phyloP scores from a whole-genome alignment of 2,888 invertebrate species.

The Stratiomys singularior region DNA sequence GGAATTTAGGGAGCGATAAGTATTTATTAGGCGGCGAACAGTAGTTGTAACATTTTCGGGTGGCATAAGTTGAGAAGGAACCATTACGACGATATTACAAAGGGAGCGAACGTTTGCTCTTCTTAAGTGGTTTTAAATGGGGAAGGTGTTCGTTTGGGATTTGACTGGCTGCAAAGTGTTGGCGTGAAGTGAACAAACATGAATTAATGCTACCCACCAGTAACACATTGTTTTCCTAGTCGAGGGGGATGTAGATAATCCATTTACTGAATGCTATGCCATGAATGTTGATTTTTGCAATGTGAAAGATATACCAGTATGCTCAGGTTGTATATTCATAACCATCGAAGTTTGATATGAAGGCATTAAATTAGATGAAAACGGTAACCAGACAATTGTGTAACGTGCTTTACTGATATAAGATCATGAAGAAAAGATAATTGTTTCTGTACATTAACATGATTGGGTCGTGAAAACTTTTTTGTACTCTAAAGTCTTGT shows the following conservation, averaged over 20 bases:
- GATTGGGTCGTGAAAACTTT: too few relatives aligned
- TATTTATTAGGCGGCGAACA: slow-evolving; percentile 8
- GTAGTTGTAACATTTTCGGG: slow-evolving; percentile 15
- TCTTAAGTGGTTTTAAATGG: not conserved
- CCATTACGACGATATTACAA: slow-evolving; percentile 21
- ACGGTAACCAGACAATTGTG: not conserved
- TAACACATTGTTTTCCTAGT: slow-evolving; percentile 8
- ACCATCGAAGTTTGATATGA: not conserved
- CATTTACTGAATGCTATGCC: slow-evolving; percentile 42
- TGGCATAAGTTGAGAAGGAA: slow-evolving; percentile 1
- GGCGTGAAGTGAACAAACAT: slow-evolving; percentile 14
- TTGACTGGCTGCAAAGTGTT: not conserved
- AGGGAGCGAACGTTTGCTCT: slow-evolving; percentile 9
- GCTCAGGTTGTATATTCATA: too few relatives aligned
- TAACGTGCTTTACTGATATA: too few relatives aligned
- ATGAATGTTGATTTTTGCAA: slow-evolving; percentile 33
- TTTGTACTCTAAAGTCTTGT: too few relatives aligned
- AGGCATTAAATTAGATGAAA: not conserved
- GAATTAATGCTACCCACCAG: not conserved
- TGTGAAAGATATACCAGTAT: not conserved
- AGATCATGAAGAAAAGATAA: too few relatives aligned
- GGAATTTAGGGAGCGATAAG: not conserved
- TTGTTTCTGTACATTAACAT: too few relatives aligned
- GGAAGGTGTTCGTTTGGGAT: not conserved
- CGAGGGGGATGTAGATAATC: slow-evolving; percentile 17